Evolutionary conservation across 2,113 vertebrate genomes (phyloP), one percentile per base, ranked within the genome.

Genomic region (Catharus bicknelli): DNA sequence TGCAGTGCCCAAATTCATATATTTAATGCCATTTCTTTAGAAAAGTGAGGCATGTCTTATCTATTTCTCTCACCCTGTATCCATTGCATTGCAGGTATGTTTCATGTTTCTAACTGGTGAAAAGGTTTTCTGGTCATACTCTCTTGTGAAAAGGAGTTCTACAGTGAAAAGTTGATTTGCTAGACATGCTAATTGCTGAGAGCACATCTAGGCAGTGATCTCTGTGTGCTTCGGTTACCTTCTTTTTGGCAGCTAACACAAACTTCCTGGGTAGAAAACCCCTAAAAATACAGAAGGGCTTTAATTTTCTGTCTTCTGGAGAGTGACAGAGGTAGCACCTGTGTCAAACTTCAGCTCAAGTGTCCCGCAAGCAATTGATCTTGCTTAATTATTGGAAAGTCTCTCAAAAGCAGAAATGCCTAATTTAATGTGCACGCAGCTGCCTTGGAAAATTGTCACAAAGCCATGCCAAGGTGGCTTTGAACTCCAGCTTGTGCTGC

Each of bases 171-270:
- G 27, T 3, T 36, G 82, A 61, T 94, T 83, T 86, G 32, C 74
- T 90, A 63, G 90, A 51, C 9, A 11, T 90, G 51, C 58, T 95
- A 67, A 93, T 90, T 90, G 67, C 94, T 83, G 95, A 38, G 91
- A 89, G 88, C 93, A 95, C 96, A 94, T 93, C 84, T 84, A 89
- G 95, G 63, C 76, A 86, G 83, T 97, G 94, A 97, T 58, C 76
- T 97, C 95, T 50, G 92, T 30, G 77, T 80, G 91, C 94, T 96
- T 80, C 5, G 83, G 67, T 92, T 95, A 74, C 74, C 20, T 48
- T 86, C 91, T 81, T 92, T 95, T 95, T 77, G 85, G 95, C 94
- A 96, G 94, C 89, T 88, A 80, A 91, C 80, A 48, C 73, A 73
- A 88, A 77, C 74, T 95, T 94, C 80, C 93, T 86, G 61, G 90